Base-by-base conservation (phyloP, 2,113 vertebrate species). In the Chlorocebus sabaeus region DNA sequence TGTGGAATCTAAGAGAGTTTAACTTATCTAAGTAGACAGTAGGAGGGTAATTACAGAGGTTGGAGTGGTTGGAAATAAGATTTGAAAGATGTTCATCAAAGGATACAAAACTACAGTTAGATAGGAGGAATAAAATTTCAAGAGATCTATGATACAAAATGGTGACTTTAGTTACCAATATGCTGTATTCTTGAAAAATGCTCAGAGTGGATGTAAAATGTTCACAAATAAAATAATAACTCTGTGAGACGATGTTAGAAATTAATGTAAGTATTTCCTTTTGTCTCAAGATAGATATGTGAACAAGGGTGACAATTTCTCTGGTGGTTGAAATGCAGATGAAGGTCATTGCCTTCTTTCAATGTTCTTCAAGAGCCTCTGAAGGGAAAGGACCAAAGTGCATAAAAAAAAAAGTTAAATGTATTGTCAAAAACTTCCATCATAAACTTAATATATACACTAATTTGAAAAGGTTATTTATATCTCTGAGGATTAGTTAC, bases 311-410 rank as follows among this genome's bases (percentile, higher is more conserved):
- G 16, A 55, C 1, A 30, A 6, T 87, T 4, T 13, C 27, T 68
- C 32, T 16, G 2, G 17, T 61, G 6, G 2, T 18, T 76, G 68
- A 75, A 48, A 64, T 48, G 17, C 5, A 64, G 5, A 40, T 12
- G 3, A 64, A 64, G 1, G 3, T 6, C 20, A 1, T 2, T 78
- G 6, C 3, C 3, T 45, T 76, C 38, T 32, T 30, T 43, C 40
- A 40, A 2, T 17, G 17, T 32, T 40, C 73, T 32, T 82, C 6
- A 68, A 12, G 22, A 14, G 1, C 14, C 73, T 45, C 68, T 85
- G 16, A 89, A 73, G n/a, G 2, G 59, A 73, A 79, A 73, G 1
- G 25, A 68, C 1, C 35, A 86, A 89, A 0, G 25, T 20, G 2
- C 6, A 61, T 22, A 25, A 30, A 68, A 84, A 82, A 94, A 70